phyloP scores from a whole-genome alignment of 1,140 invertebrate genomes.

The Polypedilum pembai region DNA sequence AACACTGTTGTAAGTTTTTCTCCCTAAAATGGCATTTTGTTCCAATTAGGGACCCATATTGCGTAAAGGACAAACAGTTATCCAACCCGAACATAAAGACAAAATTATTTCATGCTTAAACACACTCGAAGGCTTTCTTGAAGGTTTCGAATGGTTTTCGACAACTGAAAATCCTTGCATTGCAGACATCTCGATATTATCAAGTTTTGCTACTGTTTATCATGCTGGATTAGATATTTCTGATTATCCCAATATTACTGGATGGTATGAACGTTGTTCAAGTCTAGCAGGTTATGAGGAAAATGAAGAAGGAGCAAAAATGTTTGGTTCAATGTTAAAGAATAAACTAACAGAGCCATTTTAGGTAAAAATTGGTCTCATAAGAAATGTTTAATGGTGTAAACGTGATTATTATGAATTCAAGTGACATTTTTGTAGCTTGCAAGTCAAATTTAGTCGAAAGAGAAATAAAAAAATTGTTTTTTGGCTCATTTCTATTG shows the following conservation, averaged over 20 bases:
- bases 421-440: background rate
- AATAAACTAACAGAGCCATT: slow-evolving; percentile 47
- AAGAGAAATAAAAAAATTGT: background rate
- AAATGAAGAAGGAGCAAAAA: slow-evolving; percentile 49
- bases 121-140: background rate
- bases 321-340: slow-evolving; percentile 47
- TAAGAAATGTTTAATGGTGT: background rate
- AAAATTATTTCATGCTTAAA: background rate
- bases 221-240: slow-evolving; percentile 56
- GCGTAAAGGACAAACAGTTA: background rate
- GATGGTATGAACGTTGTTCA: slow-evolving; percentile 55
- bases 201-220: slow-evolving; percentile 40
- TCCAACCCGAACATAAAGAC: background rate
- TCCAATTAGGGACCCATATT: background rate
- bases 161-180: background rate
- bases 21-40: background rate
- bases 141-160: slow-evolving; percentile 14
- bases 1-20: background rate
- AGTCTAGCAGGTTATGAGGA: slow-evolving; percentile 49
- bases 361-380: slow-evolving; percentile 29
- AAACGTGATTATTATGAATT: background rate
- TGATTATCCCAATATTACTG: slow-evolving; percentile 55
- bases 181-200: background rate
- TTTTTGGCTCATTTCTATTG: background rate
- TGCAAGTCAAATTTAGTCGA: background rate